phyloP scores from a whole-genome alignment of 2,113 vertebrate genomes.

The Sitta europaea region DNA sequence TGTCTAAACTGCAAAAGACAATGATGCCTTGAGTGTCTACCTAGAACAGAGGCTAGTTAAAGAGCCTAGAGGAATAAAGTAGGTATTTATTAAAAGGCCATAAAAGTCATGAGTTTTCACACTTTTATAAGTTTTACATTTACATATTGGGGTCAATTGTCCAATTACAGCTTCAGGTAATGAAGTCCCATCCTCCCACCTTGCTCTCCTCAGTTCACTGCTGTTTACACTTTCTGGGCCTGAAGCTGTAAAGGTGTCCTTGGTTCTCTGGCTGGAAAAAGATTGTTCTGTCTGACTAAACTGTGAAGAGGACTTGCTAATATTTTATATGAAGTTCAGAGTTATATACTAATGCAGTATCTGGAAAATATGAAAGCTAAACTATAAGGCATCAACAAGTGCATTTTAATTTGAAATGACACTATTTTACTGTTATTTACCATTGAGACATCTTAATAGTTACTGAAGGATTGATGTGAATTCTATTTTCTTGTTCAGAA shows the following conservation, averaged over 20 bases:
- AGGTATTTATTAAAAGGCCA: neutral
- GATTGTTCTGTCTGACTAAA: neutral
- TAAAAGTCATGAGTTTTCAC: neutral
- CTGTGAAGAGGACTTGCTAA: neutral
- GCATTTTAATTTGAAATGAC: neutral
- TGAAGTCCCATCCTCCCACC: neutral
- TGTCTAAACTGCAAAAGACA: neutral
- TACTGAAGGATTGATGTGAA: neutral
- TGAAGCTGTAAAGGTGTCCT: neutral
- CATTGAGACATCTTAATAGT: neutral
- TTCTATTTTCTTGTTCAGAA: constrained; percentile 28
- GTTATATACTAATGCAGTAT: too few species aligned
- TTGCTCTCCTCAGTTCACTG: neutral
- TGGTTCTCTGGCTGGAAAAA: neutral
- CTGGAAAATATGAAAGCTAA: neutral
- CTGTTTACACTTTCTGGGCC: neutral
- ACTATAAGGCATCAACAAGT: neutral
- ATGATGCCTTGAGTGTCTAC: neutral
- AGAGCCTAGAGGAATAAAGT: neutral
- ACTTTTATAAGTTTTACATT: neutral
- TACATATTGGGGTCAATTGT: neutral
- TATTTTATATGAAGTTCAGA: neutral
- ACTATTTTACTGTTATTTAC: neutral
- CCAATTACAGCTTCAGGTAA: neutral
- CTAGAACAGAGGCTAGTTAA: neutral